Evolutionary conservation across 2,888 invertebrate species (phyloP).

Genomic region (Drosophila mimetica): DNA sequence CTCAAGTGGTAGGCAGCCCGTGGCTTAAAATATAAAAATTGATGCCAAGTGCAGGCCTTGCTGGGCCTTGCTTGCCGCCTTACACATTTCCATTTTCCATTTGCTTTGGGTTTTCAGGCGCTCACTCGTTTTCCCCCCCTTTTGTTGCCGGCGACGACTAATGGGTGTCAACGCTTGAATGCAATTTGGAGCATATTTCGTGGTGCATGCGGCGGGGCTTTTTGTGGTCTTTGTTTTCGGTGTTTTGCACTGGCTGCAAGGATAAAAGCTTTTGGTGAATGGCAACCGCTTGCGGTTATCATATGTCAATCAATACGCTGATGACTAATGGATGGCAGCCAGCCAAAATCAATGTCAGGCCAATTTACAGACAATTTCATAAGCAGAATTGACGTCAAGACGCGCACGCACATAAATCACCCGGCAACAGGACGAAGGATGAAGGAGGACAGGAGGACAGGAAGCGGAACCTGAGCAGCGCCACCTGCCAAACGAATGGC

Average conservation of each 20-base stretch:
- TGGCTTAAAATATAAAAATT: conserved; percentile 78
- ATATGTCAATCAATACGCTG: conserved; percentile 67
- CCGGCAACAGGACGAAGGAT: conserved; percentile 27
- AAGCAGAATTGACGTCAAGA: conserved; percentile 56
- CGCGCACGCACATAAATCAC: conserved; percentile 44
- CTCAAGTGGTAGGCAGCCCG: conserved; percentile 68
- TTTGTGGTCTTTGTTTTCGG: conserved; percentile 10
- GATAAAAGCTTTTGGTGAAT: conserved; percentile 43
- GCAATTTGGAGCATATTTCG: conserved; percentile 73
- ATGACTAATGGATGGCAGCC: conserved; percentile 66
- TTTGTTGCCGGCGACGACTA: conserved; percentile 55
- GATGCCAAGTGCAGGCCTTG: conserved; percentile 73
- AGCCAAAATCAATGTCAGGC: conserved; percentile 62
- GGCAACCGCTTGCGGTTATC: conserved; percentile 59
- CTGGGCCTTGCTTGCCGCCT: conserved; percentile 36
- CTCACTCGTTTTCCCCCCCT: conserved; percentile 6
- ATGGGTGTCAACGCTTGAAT: conserved; percentile 75
- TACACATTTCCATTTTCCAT: conserved; percentile 49
- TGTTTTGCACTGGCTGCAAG: conserved; percentile 35
- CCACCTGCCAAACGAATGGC: conserved; percentile 57
- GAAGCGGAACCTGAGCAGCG: conserved; percentile 9
- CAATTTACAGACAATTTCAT: conserved; percentile 65
- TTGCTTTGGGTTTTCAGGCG: conserved; percentile 17
- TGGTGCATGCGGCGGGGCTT: conserved; percentile 31
- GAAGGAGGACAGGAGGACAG: not conserved